A percentile compares a stretch with the other conserved stretches of the same genome.
phyloP scores from a whole-genome alignment of 2,113 vertebrate species.

The Stercorarius parasiticus region DNA sequence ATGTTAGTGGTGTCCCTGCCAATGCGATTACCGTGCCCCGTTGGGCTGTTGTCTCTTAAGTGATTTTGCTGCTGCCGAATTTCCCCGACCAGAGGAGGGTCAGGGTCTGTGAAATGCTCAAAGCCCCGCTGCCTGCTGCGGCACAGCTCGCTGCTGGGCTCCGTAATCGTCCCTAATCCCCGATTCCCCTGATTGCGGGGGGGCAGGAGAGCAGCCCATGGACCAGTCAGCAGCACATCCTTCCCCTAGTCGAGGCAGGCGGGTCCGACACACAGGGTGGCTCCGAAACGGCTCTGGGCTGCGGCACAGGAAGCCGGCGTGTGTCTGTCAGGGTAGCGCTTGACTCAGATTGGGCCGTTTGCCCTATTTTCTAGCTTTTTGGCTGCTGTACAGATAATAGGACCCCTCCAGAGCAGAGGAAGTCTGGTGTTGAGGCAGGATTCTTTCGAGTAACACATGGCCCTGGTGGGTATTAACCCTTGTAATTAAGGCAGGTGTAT shows the following conservation, averaged over 20 bases:
- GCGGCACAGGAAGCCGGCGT: background rate
- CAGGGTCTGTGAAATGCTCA: background rate
- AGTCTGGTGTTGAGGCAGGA: background rate
- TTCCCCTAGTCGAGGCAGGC: background rate
- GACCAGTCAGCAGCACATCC: background rate
- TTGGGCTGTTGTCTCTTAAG: background rate
- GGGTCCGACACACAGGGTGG: background rate
- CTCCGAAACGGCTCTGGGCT: background rate
- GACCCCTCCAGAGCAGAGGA: background rate
- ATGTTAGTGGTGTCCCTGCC: background rate
- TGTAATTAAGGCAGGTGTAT: background rate
- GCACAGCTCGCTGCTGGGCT: background rate
- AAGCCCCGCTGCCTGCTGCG: background rate
- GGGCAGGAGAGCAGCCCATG: background rate
- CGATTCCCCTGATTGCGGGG: background rate
- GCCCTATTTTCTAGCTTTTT: conserved; percentile 21
- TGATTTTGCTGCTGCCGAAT: background rate
- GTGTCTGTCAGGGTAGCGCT: conserved; percentile 2
- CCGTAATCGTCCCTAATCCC: background rate
- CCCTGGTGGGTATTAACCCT: background rate
- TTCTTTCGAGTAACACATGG: conserved; percentile 7
- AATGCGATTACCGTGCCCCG: background rate
- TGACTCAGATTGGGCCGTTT: background rate
- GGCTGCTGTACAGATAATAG: background rate
- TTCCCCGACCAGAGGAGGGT: background rate